A percentile compares a stretch with the other conserved stretches of the same genome.
These are phyloP conservation scores for Euschistus heros DNA, from an alignment of 1,140 invertebrate genomes.

Conservation along the genomic window DNA sequence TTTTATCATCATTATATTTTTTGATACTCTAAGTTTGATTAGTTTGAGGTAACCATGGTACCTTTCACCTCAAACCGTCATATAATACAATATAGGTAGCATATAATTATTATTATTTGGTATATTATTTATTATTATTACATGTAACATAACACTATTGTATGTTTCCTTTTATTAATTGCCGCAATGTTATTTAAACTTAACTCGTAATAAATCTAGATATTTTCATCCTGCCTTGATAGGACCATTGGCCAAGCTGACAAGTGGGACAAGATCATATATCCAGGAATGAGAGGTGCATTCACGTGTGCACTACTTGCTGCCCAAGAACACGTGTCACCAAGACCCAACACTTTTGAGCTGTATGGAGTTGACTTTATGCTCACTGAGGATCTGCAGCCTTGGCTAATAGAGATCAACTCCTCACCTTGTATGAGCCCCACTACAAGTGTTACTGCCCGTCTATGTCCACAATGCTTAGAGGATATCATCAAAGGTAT, in stretches of 20 bases:
- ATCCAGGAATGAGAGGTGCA: conserved; percentile 80
- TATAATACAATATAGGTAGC: no score
- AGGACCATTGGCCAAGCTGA: conserved; percentile 52
- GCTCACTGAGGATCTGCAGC: conserved; percentile 73
- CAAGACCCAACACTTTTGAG: conserved; percentile 80
- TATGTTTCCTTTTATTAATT: no score
- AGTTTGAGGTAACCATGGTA: no score
- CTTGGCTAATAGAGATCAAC: conserved; percentile 92
- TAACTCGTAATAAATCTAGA: no score
- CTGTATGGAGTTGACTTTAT: conserved; percentile 91
- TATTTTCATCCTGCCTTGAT: conserved; percentile 4
- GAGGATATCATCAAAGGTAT: conserved; percentile 88
- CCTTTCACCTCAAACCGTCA: no score
- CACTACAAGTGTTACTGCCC: conserved; percentile 76
- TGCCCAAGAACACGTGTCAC: conserved; percentile 76
- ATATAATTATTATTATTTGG: no score
- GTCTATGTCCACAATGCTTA: conserved; percentile 73
- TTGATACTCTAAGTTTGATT: no score
- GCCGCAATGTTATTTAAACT: no score
- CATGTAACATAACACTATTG: no score
- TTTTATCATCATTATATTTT: no score
- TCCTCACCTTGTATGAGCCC: conserved; percentile 83
- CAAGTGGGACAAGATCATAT: conserved; percentile 69
- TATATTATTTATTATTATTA: no score
- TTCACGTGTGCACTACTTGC: conserved; percentile 77